Percentiles rank a stretch among this genome's conserved stretches.
Evolutionary conservation across 2,113 vertebrate species (phyloP).

Genomic region (Lota lota): DNA sequence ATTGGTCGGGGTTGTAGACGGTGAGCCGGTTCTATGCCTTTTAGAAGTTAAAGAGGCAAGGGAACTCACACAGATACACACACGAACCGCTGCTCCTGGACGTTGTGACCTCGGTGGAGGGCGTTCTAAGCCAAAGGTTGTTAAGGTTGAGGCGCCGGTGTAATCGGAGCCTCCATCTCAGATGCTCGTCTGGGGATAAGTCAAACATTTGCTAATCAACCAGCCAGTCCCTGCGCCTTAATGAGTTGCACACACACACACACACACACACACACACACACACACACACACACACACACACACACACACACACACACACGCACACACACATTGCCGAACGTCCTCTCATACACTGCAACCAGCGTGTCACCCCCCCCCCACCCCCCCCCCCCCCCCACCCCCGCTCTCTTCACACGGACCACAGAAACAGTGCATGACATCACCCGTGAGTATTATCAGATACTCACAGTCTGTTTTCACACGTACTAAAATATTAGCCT

Average conservation of each 20-base stretch:
- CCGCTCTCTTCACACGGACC: slow-evolving; percentile 27
- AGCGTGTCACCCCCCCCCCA: background rate
- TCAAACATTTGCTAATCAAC: slow-evolving; percentile 58
- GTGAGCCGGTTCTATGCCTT: background rate
- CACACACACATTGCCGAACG: too few species aligned
- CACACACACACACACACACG: slow-evolving; percentile 5
- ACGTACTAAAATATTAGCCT: slow-evolving; percentile 65
- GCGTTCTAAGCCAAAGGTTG: slow-evolving; percentile 41
- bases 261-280: background rate
- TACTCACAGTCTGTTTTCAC: slow-evolving; percentile 57
- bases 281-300: slow-evolving; percentile 16
- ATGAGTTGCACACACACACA: slow-evolving; percentile 1
- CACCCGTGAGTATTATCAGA: slow-evolving; percentile 60
- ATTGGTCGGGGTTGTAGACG: background rate
- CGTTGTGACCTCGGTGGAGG: background rate
- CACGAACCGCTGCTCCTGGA: background rate
- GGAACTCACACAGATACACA: background rate
- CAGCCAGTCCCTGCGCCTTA: slow-evolving; percentile 21
- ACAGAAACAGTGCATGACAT: slow-evolving; percentile 62
- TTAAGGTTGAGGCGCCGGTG: slow-evolving; percentile 49
- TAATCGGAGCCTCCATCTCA: slow-evolving; percentile 45
- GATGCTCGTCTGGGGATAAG: slow-evolving; percentile 46
- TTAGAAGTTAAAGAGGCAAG: background rate
- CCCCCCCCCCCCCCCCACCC: slow-evolving; percentile 3
- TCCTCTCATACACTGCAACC: background rate